Evolutionary conservation across 1,140 invertebrate genomes (phyloP), one percentile per base, ranked within the genome.

Genomic region (Plodia interpunctella): DNA sequence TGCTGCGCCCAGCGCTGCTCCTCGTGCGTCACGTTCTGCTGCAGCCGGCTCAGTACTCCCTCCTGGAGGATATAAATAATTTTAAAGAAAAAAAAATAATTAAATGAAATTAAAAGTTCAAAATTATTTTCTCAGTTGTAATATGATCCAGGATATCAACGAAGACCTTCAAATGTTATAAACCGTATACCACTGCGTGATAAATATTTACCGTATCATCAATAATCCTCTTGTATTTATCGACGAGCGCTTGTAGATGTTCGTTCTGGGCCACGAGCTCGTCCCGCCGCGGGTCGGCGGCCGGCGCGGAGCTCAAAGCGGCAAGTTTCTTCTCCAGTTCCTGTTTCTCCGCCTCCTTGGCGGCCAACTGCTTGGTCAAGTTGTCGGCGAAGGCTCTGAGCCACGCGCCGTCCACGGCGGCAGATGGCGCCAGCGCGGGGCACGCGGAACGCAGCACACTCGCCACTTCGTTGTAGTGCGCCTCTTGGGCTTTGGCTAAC

Each of bases 161-260:
- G n/a, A n/a, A n/a, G n/a, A n/a, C n/a, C n/a, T n/a, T 28, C 9
- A 5, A 28, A 28, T 28, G 28, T 28, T 9, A 3, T 28, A 28
- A 28, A 3, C 28, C 28, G 28, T 5, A 28, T 28, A 9, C 28
- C 4, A 9, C 28, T 28, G n/a, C n/a, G n/a, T n/a, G n/a, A n/a
- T n/a, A n/a, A n/a, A n/a, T n/a, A n/a, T 6, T 87, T 88, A 95
- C 94, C 67, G 94, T 95, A 71, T 95, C 94, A 51, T 93, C 91
- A 63, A 96, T 94, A 61, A 95, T 92, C 74, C 88, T 92, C 74
- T 95, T 94, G 71, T 95, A 95, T 80, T 95, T 92, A 35, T 92
- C 90, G 21, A 95, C 92, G 76, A 94, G 91, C 15, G 85, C 80
- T 69, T 94, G 92, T 60, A 95, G 81, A 64, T 92, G 91, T 73